Evolutionary conservation across 1,140 invertebrate genomes (phyloP).

Genomic region (Rhyzopertha dominica): DNA sequence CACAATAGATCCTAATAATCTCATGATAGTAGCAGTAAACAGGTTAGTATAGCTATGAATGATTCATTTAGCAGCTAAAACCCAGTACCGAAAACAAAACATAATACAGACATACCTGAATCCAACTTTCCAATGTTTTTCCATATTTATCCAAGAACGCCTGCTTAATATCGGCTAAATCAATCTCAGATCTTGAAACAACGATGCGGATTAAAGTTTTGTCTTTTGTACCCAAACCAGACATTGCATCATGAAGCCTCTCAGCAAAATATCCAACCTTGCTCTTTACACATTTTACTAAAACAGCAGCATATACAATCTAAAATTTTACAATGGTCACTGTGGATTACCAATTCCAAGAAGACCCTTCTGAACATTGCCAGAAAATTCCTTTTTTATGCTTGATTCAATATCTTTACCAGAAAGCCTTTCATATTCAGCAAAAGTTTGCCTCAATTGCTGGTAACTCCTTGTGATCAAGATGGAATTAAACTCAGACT

Average conservation of each 20-base stretch:
- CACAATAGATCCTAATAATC: no score
- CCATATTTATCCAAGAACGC: slow-evolving; percentile 81
- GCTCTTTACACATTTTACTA: slow-evolving; percentile 85
- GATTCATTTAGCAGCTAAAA: no score
- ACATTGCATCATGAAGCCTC: slow-evolving; percentile 83
- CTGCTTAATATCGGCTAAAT: slow-evolving; percentile 85
- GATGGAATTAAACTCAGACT: slow-evolving; percentile 79
- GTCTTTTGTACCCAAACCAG: slow-evolving; percentile 83
- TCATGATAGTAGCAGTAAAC: no score
- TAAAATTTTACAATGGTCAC: neutral
- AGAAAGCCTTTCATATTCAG: slow-evolving; percentile 68
- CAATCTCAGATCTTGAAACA: slow-evolving; percentile 87
- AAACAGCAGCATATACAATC: slow-evolving; percentile 18
- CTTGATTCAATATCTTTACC: slow-evolving; percentile 80
- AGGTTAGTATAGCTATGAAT: no score
- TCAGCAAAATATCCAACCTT: slow-evolving; percentile 92
- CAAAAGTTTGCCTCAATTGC: slow-evolving; percentile 77
- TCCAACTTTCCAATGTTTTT: slow-evolving; percentile 76
- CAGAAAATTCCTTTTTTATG: slow-evolving; percentile 84
- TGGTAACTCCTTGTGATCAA: slow-evolving; percentile 73
- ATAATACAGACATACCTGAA: slow-evolving; percentile 62
- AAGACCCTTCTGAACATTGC: slow-evolving; percentile 77
- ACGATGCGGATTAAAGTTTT: slow-evolving; percentile 84
- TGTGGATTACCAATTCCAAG: slow-evolving; percentile 70
- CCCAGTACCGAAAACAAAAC: no score